A percentile compares a stretch with the other conserved stretches of the same genome.
Evolutionary conservation across 2,113 vertebrate species (phyloP).

Genomic region (Psilopsiagon aurifrons): DNA sequence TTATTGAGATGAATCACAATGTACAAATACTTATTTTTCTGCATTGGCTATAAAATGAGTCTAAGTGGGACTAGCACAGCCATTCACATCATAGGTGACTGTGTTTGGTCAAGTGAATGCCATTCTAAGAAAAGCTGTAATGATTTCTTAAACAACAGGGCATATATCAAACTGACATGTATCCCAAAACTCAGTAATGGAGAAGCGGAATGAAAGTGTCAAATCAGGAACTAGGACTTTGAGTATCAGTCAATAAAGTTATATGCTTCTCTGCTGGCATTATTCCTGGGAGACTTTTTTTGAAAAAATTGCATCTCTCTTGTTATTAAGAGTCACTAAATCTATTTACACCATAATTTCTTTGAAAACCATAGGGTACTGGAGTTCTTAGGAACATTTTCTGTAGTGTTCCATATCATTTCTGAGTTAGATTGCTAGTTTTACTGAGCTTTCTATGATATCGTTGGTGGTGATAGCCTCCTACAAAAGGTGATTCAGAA

Average conservation of each 20-base stretch:
- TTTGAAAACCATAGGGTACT: neutral
- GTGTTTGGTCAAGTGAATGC: neutral
- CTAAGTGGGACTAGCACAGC: neutral
- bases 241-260: neutral
- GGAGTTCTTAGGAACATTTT: neutral
- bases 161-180: neutral
- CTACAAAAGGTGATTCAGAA: neutral
- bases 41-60: neutral
- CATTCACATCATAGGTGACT: neutral
- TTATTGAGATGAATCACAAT: neutral
- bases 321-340: neutral
- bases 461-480: neutral
- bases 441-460: neutral
- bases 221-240: neutral
- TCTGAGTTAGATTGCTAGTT: neutral
- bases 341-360: neutral
- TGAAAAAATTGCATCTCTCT: neutral
- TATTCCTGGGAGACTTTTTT: neutral
- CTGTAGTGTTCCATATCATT: neutral
- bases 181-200: neutral
- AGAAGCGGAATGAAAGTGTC: neutral
- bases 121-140: neutral
- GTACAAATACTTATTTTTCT: neutral
- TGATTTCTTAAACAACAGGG: neutral
- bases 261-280: neutral